Evolutionary conservation across 2,113 vertebrate species (phyloP).

Genomic region (Poecilia latipinna): DNA sequence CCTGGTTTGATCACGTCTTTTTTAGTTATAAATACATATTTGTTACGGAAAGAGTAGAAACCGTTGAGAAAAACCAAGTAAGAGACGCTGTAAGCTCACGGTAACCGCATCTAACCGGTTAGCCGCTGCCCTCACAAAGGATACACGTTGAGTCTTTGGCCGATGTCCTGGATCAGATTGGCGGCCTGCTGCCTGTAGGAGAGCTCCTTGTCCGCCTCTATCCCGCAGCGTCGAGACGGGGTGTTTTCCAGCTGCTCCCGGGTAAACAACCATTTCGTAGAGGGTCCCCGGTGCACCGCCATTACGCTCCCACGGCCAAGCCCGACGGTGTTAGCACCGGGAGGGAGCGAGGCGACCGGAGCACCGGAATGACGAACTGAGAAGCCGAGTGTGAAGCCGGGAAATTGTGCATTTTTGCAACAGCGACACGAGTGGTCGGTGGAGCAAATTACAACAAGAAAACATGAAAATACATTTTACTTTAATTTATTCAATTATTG

Average conservation of each 20-base stretch:
- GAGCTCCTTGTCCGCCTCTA: conserved; percentile 94
- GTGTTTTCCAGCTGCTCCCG: conserved; percentile 94
- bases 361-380: conserved; percentile 52
- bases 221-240: conserved; percentile 91
- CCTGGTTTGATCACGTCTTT: background rate
- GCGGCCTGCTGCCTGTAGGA: conserved; percentile 97
- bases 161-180: conserved; percentile 97
- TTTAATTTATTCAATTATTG: too few relatives aligned
- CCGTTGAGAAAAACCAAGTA: rapidly evolving
- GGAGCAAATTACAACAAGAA: background rate
- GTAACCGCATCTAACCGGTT: conserved; percentile 12
- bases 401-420: background rate
- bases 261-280: conserved; percentile 95
- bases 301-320: conserved; percentile 76
- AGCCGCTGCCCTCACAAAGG: conserved; percentile 71
- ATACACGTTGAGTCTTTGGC: conserved; percentile 99
- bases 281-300: conserved; percentile 86
- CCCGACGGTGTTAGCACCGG: conserved; percentile 63
- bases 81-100: conserved; percentile 5
- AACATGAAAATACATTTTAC: background rate
- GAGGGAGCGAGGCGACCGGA: conserved; percentile 49
- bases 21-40: background rate
- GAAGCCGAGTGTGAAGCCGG: background rate
- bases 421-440: conserved; percentile 31
- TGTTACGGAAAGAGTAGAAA: rapidly evolving